Evolutionary conservation across 2,888 invertebrate genomes (phyloP), one percentile per base, ranked within the genome.

Genomic region (Eristalis pertinax): DNA sequence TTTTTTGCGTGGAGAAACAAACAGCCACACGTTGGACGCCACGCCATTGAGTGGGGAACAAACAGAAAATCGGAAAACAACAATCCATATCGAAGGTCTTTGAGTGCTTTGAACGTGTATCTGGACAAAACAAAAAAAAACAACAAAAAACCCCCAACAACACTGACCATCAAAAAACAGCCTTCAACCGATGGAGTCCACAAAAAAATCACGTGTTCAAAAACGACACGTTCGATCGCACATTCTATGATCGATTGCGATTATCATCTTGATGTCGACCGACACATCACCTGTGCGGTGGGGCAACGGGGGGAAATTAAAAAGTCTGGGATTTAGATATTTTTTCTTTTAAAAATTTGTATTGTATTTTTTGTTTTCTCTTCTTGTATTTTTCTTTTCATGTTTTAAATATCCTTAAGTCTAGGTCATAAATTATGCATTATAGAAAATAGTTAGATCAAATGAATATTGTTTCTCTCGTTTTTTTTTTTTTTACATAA

Each of bases 371-470:
- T 69, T 13, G 32, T 32, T n/a, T 63, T 29, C 64, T 58, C 41
- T 4, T 58, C 70, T 22, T 64, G 58, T 64, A 11, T 73, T 65
- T 13, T 58, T 70, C 19, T 8, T 50, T 50, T 67, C 70, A 38
- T 26, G 73, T 77, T 86, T 15, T 87, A 83, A 87, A 87, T 87
- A 75, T 74, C 19, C 86, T 83, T 87, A 84, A 50, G 26, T 58
- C 35, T 87, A 84, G 64, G 69, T 86, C 50, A 84, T 84, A 75
- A 87, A 75, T 84, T 67, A 80, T 76, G 72, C 63, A 73, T 50
- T 58, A 76, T 83, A 87, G 63, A 87, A 87, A 76, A 82, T 76
- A 76, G 24, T 87, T 87, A 83, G 78, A 78, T 84, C 72, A 76
- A 50, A 70, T 35, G 50, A 41, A 50, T 43, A 41, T 62, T 60